Conservation (phyloP, 2,113 vertebrate species). For the Dasyornis broadbenti region DNA sequence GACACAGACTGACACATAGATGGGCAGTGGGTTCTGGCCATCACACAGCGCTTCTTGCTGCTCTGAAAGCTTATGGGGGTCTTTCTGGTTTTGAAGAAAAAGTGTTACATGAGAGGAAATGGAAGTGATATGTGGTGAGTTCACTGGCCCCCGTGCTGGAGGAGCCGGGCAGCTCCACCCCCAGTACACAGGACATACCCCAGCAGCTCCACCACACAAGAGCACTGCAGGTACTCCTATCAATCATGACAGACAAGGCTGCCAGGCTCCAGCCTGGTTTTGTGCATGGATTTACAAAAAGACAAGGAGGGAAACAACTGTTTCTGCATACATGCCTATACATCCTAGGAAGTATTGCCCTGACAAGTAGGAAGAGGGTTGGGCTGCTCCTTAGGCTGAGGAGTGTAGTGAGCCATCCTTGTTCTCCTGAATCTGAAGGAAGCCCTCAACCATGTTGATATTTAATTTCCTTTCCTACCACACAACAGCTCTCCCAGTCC, state of each 20-base stretch:
- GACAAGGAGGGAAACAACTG: background rate
- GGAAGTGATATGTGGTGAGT: fast-evolving
- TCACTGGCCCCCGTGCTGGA: fast-evolving
- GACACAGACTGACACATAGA: slow-evolving; percentile 72
- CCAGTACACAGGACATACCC: fast-evolving
- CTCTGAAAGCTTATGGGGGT: slow-evolving; percentile 74
- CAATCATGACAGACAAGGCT: fast-evolving
- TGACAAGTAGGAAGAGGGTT: background rate
- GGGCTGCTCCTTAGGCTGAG: background rate
- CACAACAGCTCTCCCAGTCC: background rate
- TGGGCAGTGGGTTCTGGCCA: slow-evolving; percentile 78
- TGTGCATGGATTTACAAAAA: background rate
- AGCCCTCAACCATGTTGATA: background rate
- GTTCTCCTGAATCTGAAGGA: background rate
- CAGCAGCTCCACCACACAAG: fast-evolving
- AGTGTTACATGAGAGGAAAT: background rate
- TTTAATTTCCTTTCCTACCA: background rate
- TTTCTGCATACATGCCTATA: background rate
- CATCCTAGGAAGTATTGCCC: background rate
- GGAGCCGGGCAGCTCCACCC: fast-evolving
- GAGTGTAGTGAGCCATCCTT: background rate
- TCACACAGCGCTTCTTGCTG: slow-evolving; percentile 67
- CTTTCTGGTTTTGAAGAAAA: slow-evolving; percentile 64
- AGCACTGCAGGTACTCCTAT: too few species aligned
- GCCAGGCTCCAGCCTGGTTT: background rate